Evolutionary conservation across 2,113 vertebrate genomes (phyloP), one percentile per base, ranked within the genome.

Genomic region (Plestiodon gilberti): DNA sequence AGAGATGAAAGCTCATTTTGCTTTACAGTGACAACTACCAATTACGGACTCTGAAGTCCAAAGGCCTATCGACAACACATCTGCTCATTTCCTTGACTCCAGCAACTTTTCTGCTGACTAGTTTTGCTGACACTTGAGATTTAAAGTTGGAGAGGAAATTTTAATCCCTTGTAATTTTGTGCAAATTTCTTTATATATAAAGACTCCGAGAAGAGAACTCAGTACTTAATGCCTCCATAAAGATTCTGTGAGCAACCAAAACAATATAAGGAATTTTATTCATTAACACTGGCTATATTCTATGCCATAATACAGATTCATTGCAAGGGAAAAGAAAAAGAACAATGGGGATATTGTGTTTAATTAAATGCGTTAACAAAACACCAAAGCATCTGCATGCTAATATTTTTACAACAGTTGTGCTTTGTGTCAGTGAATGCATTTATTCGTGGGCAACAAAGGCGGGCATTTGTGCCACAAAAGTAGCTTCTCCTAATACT

Each of bases 371-470:
- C 96, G 96, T 97, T 96, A 96, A 97, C 96, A 95, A 96, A 97
- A 97, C 97, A 97, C 93, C 95, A 95, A 96, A 94, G 94, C 96
- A 96, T 97, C 97, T 98, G 98, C 96, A 98, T 98, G 95, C 97
- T 98, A 97, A 98, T 96, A 95, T 93, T 94, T 96, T 94, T 78
- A 87, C 86, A 96, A 99, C 98, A 99, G 97, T 95, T 91, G 90
- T 90, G 94, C 95, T 93, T 98, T 99, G 98, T 98, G 87, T 90
- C 87, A 93, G 93, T 96, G 97, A 97, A 98, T 96, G 82, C 69
- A 93, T 97, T 95, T 96, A 96, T 97, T 96, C 96, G 95, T 96
- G 92, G 91, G 89, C 90, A 92, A 97, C 97, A 98, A 97, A 96
- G 95, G 94, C 91, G 85, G 91, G 95, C 93, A 71, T 94, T 92